These are phyloP conservation scores for Augochlora pura DNA, from an alignment of 1,140 invertebrate species.

Conservation along the genomic window DNA sequence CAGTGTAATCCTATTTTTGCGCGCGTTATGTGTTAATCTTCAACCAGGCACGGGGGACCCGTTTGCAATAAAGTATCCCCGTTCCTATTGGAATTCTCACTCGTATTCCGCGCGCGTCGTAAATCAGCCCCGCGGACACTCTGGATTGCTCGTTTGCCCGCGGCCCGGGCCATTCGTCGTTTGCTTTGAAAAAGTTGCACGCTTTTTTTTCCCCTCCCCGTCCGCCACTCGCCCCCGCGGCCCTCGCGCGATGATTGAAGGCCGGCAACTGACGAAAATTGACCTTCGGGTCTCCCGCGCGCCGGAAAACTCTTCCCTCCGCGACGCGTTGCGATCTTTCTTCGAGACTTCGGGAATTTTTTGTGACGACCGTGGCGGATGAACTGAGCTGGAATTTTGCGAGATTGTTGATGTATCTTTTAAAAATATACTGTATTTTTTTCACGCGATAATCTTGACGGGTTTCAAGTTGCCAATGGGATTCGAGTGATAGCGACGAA, in stretches of 20 bases:
- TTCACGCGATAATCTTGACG: too few species aligned
- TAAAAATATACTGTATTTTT: too few species aligned
- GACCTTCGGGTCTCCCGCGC: background rate
- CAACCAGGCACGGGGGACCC: conserved; percentile 14
- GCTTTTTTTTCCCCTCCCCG: background rate
- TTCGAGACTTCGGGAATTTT: too few species aligned
- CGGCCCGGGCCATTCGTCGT: conserved; percentile 17
- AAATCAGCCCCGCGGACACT: conserved; percentile 42
- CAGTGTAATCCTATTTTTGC: conserved; percentile 45
- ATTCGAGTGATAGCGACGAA: too few species aligned
- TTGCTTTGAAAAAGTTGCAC: conserved; percentile 28
- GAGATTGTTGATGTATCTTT: too few species aligned
- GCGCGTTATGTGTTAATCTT: conserved; percentile 56
- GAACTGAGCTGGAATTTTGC: too few species aligned
- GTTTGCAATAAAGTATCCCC: conserved; percentile 47
- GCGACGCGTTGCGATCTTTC: conserved; percentile 1
- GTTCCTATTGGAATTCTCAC: conserved; percentile 48
- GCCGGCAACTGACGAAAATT: conserved; percentile 9
- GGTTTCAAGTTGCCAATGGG: too few species aligned
- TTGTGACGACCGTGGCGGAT: too few species aligned
- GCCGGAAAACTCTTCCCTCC: background rate
- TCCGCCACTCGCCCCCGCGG: too few species aligned
- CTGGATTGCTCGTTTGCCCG: conserved; percentile 24
- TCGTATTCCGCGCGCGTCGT: conserved; percentile 20
- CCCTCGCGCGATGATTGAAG: background rate